A percentile compares a stretch with the other conserved stretches of the same genome.
Evolutionary conservation across 1,140 invertebrate genomes (phyloP).

Genomic region (Bombus impatiens): DNA sequence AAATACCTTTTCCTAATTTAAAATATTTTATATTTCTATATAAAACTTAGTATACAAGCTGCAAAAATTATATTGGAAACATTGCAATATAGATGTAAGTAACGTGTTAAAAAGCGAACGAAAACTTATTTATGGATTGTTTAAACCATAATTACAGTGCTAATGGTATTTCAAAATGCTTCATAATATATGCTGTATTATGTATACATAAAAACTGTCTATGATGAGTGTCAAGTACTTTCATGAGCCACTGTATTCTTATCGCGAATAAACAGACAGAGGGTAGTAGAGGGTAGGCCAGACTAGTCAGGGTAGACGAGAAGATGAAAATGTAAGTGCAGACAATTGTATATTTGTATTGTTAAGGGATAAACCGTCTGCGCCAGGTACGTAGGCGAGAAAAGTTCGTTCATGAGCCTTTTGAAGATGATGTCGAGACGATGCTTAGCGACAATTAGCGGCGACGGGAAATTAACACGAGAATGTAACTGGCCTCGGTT

Average conservation of each 20-base stretch:
- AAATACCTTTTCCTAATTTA: no score
- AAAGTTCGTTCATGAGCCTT: neutral
- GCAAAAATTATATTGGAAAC: no score
- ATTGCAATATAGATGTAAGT: no score
- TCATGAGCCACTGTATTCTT: neutral
- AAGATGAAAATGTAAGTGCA: neutral
- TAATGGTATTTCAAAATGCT: no score
- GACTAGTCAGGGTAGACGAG: neutral
- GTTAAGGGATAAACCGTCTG: constrained; percentile 13
- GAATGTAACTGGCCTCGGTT: neutral
- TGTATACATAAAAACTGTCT: no score
- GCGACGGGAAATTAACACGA: constrained; percentile 21
- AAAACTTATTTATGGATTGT: no score
- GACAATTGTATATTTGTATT: neutral
- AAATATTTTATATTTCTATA: no score
- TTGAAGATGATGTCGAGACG: constrained; percentile 6
- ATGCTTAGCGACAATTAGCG: constrained; percentile 23
- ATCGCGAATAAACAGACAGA: neutral
- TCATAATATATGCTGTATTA: no score
- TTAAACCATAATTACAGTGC: no score
- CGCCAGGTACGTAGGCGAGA: neutral
- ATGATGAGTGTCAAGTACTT: neutral
- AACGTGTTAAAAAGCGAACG: no score
- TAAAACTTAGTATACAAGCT: no score
- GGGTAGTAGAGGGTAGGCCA: neutral